Evolutionary conservation across 2,888 invertebrate genomes (phyloP).

Genomic region (Tipula unca): DNA sequence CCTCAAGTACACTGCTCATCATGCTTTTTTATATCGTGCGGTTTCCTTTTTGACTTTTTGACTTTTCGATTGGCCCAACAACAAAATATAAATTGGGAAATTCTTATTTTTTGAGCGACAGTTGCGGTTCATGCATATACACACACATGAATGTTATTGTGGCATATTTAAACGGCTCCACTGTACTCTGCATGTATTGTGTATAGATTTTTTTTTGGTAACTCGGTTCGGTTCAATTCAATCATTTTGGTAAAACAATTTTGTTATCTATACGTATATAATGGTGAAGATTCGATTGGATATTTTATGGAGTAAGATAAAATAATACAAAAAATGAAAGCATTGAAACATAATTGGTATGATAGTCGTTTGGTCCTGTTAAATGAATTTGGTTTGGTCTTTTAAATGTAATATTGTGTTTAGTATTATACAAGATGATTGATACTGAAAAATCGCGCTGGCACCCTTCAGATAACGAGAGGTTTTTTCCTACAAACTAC

Average conservation of each 20-base stretch:
- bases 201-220: neutral
- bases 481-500: too few species aligned
- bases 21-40: neutral
- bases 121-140: neutral
- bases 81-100: neutral
- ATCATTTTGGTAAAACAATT: too few species aligned
- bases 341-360: neutral
- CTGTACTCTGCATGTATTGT: neutral
- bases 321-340: neutral
- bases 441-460: too few species aligned
- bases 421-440: too few species aligned
- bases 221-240: neutral
- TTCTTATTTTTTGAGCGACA: neutral
- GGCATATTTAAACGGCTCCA: slow-evolving; percentile 19
- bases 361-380: too few species aligned
- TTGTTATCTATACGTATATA: too few species aligned
- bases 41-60: neutral
- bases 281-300: neutral
- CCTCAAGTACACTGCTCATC: too few species aligned
- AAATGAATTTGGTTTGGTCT: too few species aligned
- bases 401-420: too few species aligned
- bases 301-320: too few species aligned
- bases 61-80: neutral
- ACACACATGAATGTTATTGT: neutral
- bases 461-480: too few species aligned